Base-by-base conservation (phyloP, 2,797 vertebrate species). In the Cetoscarus ocellatus region DNA sequence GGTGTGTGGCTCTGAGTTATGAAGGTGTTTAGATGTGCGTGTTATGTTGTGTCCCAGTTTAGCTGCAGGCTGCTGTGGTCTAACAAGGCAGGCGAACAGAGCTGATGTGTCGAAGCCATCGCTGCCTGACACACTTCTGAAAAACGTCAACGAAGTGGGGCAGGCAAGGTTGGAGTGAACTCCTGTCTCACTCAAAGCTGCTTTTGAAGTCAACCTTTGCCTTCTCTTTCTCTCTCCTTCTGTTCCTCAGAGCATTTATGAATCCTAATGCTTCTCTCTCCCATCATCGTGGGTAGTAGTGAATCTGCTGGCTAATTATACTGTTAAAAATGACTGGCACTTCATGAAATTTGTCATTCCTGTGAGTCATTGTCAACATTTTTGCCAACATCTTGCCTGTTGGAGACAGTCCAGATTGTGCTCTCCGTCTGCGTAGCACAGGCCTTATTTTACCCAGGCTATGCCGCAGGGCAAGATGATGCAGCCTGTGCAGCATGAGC, bases 1-100 rank as follows among this genome's bases (percentile, higher is more conserved):
- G n/a, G 79, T 80, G 86, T 77, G 82, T 61, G 70, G 67, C 63
- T 82, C 55, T 43, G 62, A 80, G 73, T 89, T 85, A 84, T 66
- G 68, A 86, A 86, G 82, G 79, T 79, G 73, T 91, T 91, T 81
- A 80, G 83, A 89, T 88, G 88, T 87, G 89, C 79, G 85, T 80
- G 86, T 93, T 91, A 79, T 82, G 71, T 74, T 69, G 87, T 82
- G 84, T 75, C 86, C 89, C 84, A 86, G 76, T 87, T 91, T 91
- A 86, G 86, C 86, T 77, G 63, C 64, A 81, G 87, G 77, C 81
- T 80, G 72, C 70, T 83, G 79, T 80, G 67, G 82, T 83, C 67
- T 83, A 75, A 91, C 85, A 79, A 86, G 87, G 50, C 69, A 67
- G 72, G 74, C 55, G 82, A 88, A 86, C 67, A 47, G 67, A 85